Evolutionary conservation across 2,888 invertebrate species (phyloP).

Genomic region (Himalopsyche kuldschensis): DNA sequence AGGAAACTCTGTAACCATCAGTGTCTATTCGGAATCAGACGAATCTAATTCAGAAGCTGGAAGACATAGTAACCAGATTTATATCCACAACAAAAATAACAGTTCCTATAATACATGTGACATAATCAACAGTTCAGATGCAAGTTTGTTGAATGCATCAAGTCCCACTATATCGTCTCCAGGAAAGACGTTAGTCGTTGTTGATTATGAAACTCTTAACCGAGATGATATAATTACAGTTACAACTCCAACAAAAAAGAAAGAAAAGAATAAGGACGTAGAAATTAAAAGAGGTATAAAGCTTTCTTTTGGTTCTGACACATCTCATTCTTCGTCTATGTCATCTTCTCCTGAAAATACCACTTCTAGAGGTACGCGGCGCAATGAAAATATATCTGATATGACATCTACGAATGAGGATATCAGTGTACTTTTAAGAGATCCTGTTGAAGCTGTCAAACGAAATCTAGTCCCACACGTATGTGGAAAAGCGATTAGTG

Average conservation of each 20-base stretch:
- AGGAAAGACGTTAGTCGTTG: slow-evolving; percentile 33
- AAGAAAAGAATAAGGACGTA: not conserved
- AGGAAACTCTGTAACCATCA: slow-evolving; percentile 65
- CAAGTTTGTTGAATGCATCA: slow-evolving; percentile 1
- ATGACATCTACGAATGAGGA: slow-evolving; percentile 46
- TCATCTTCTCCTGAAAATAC: slow-evolving; percentile 7
- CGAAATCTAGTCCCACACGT: slow-evolving; percentile 76
- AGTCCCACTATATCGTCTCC: slow-evolving; percentile 29
- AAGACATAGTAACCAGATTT: slow-evolving; percentile 55
- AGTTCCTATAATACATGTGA: slow-evolving; percentile 31
- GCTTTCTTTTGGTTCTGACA: not conserved
- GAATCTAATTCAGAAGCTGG: slow-evolving; percentile 43
- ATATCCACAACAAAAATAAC: slow-evolving; percentile 47
- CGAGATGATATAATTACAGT: slow-evolving; percentile 45
- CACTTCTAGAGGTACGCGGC: slow-evolving; percentile 35
- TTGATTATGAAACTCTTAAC: slow-evolving; percentile 45
- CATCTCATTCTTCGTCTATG: not conserved
- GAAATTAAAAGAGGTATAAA: not conserved
- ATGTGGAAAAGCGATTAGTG: slow-evolving; percentile 65
- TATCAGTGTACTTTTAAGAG: slow-evolving; percentile 62
- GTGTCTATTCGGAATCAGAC: slow-evolving; percentile 48
- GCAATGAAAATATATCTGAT: slow-evolving; percentile 37
- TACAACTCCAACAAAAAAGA: slow-evolving; percentile 42
- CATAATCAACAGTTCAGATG: not conserved
- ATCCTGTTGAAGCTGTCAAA: slow-evolving; percentile 77